Evolutionary conservation across 2,888 invertebrate species (phyloP).

Genomic region (Euspilapteryx auroguttella): DNA sequence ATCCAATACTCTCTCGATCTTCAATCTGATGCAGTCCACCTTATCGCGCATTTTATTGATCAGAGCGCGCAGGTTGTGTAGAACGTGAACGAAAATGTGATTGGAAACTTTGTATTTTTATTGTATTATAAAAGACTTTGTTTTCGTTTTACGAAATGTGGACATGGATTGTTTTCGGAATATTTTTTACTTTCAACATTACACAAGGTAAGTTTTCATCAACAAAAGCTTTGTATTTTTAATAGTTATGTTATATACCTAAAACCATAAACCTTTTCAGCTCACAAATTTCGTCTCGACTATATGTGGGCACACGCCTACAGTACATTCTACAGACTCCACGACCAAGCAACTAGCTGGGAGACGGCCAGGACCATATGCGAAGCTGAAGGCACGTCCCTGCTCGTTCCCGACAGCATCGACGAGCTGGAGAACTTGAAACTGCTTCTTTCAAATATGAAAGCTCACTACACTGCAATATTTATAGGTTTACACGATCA

Average conservation of each 20-base stretch:
- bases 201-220: too few species aligned
- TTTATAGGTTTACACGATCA: slow-evolving; percentile 24
- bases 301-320: slow-evolving; percentile 26
- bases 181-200: too few species aligned
- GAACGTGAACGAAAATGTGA: too few species aligned
- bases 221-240: too few species aligned
- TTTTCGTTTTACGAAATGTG: too few species aligned
- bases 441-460: slow-evolving; percentile 25
- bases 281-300: slow-evolving; percentile 18
- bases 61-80: too few species aligned
- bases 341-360: slow-evolving; percentile 23
- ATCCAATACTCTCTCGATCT: slow-evolving; percentile 2
- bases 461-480: slow-evolving; percentile 20
- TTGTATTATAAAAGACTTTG: too few species aligned
- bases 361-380: slow-evolving; percentile 23
- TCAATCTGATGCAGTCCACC: slow-evolving; percentile 1
- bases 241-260: too few species aligned
- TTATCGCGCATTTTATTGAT: too few species aligned
- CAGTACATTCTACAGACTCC: slow-evolving; percentile 21
- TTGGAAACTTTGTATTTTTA: too few species aligned
- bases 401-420: slow-evolving; percentile 18
- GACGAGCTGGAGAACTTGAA: slow-evolving; percentile 25
- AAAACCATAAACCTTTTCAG: too few species aligned
- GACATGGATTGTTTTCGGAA: too few species aligned
- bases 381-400: slow-evolving; percentile 20